Base-by-base conservation (phyloP, 1,140 invertebrate species). In the Drosophila repleta region DNA sequence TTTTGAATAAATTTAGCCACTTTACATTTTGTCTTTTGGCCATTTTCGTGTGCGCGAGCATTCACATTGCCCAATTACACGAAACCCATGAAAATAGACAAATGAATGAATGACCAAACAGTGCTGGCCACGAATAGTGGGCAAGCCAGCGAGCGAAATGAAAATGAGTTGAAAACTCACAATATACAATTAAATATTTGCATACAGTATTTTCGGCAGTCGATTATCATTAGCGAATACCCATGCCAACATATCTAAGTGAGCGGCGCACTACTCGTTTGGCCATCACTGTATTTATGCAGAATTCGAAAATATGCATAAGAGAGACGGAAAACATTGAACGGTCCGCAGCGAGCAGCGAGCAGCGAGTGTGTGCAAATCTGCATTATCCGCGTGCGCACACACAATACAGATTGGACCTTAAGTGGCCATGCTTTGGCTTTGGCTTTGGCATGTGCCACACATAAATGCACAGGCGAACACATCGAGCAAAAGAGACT, bases 351-450 rank as follows among this genome's bases (percentile, higher is more conserved):
- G 53, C 32, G 15, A 18, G 1, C n/a, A n/a, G n/a, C n/a, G n/a
- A n/a, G 21, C 24, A 48, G 53, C 32, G 15, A 18, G 1, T 37
- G 17, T 35, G 4, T n/a, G 13, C 6, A 10, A 45, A 62, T 53
- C 66, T 69, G 66, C 58, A 69, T 69, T 69, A 69, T 63, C 48
- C 46, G 65, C 45, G 65, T 45, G 57, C 57, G 49, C 56, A 68
- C 56, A 68, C 65, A 61, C 32, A 35, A 68, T 45, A 69, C 41
- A 69, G 49, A 69, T 63, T 69, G 58, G 67, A 43, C 60, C 60
- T 70, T 70, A 70, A 70, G 67, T 64, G 51, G 67, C 61, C 62
- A 70, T 61, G 67, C 55, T 70, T 70, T 70, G 67, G 60, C 67
- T 64, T 64, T 60, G 63, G 67, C 60, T 70, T 70, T 70, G 67